These are phyloP conservation scores for Chrysopilus asiliformis DNA, from an alignment of 2,888 invertebrate species.

Conservation along the genomic window DNA sequence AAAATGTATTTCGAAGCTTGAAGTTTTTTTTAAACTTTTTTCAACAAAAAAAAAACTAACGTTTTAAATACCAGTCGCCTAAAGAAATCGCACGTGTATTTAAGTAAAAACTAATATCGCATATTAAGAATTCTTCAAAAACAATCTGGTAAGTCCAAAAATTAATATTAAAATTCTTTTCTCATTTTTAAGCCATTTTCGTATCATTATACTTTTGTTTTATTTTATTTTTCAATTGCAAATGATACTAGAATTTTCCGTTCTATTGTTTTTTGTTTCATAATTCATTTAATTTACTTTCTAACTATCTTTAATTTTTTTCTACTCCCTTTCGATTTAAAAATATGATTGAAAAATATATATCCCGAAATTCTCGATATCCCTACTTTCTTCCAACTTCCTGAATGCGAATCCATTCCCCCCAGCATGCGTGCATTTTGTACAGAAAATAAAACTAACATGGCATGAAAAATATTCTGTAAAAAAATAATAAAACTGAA, in stretches of 20 bases:
- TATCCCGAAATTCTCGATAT: neutral
- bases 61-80: neutral
- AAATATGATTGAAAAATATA: neutral
- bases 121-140: too few species aligned
- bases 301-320: neutral
- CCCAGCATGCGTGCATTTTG: too few species aligned
- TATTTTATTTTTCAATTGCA: neutral
- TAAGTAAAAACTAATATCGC: too few species aligned
- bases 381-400: neutral
- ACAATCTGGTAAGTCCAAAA: neutral
- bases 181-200: neutral
- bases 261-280: neutral
- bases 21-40: neutral
- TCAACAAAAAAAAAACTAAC: neutral
- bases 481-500: constrained; percentile 17
- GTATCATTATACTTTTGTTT: neutral
- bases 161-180: neutral
- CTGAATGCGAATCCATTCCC: neutral
- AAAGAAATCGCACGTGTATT: too few species aligned
- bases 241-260: neutral
- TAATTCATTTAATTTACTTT: neutral
- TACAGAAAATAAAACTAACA: too few species aligned
- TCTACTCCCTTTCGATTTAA: neutral
- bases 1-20: too few species aligned
- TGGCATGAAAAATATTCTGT: neutral